These are phyloP conservation scores for Bettongia penicillata DNA, from an alignment of 2,113 vertebrate species.

Conservation along the genomic window DNA sequence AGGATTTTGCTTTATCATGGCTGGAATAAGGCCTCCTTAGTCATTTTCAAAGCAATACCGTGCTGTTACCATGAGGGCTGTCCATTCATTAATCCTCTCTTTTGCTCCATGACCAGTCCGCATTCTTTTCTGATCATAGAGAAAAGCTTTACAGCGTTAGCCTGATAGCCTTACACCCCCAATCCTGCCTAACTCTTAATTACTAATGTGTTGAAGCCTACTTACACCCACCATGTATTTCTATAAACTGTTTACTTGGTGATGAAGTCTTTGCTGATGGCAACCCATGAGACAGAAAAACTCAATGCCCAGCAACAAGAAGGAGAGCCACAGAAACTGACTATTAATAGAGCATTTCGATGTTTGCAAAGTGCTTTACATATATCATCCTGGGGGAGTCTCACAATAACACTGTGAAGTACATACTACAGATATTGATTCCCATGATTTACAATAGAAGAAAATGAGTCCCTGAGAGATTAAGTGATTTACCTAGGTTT, in stretches of 20 bases:
- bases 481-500: not conserved
- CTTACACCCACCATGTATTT: not conserved
- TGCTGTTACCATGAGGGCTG: not conserved
- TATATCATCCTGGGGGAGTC: not conserved
- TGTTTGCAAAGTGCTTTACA: not conserved
- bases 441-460: not conserved
- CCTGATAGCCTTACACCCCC: not conserved
- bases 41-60: not conserved
- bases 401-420: not conserved
- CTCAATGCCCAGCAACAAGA: not conserved
- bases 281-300: not conserved
- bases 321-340: not conserved
- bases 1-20: not conserved
- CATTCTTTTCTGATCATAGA: not conserved
- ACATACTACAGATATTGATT: not conserved
- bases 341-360: not conserved
- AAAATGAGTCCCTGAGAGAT: not conserved
- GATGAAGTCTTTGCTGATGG: not conserved
- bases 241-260: not conserved
- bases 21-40: not conserved
- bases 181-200: not conserved
- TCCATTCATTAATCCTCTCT: not conserved
- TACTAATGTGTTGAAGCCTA: not conserved
- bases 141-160: not conserved
- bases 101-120: not conserved